These are phyloP conservation scores for Oxyruncus cristatus DNA, from an alignment of 2,113 vertebrate genomes.

Conservation along the genomic window DNA sequence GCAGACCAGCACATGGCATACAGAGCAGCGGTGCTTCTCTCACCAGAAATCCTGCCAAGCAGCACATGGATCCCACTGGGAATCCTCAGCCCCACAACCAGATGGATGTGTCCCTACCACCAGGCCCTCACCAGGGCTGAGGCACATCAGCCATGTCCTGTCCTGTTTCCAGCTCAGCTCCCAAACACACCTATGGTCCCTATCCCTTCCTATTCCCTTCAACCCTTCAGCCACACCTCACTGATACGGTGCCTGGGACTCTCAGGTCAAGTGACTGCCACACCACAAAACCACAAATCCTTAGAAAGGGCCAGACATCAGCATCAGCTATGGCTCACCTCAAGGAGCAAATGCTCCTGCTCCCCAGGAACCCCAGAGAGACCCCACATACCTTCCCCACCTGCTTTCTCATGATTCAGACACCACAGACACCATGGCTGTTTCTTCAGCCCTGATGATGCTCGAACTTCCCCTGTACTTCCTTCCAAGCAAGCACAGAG, in stretches of 20 bases:
- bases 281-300: background rate
- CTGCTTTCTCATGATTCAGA: accelerated
- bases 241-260: accelerated
- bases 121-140: accelerated
- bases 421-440: accelerated
- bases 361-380: accelerated
- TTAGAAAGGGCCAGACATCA: background rate
- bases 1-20: accelerated
- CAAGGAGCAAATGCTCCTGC: background rate
- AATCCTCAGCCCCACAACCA: background rate
- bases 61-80: accelerated
- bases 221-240: background rate
- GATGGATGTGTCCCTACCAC: accelerated
- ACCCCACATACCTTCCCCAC: accelerated
- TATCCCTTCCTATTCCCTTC: background rate
- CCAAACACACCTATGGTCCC: accelerated
- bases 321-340: background rate
- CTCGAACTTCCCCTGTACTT: background rate
- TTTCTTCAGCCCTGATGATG: background rate
- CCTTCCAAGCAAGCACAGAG: accelerated
- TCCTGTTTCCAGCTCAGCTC: background rate
- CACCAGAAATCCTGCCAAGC: background rate
- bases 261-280: accelerated
- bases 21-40: accelerated
- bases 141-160: accelerated